Conservation (phyloP, 2,888 invertebrate species). For the Molanna angustata region DNA sequence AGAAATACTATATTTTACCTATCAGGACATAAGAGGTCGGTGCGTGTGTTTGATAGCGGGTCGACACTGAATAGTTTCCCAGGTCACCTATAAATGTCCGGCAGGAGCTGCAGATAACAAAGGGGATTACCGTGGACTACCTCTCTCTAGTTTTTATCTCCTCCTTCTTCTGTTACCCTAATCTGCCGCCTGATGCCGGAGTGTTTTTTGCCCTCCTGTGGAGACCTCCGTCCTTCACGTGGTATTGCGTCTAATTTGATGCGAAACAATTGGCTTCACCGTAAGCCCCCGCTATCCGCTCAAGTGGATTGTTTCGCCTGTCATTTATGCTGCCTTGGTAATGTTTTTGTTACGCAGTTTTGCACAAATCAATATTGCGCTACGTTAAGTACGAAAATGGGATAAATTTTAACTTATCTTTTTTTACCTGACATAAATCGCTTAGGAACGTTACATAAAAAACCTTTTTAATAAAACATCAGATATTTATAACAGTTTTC, state of each 20-base stretch:
- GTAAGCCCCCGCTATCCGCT: conserved; percentile 24
- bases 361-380: no score
- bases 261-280: conserved; percentile 29
- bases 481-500: no score
- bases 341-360: neutral
- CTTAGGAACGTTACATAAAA: no score
- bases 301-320: conserved; percentile 1
- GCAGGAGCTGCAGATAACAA: conserved; percentile 27
- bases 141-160: conserved; percentile 31
- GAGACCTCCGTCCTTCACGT: conserved; percentile 32
- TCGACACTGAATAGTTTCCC: neutral
- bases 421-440: no score
- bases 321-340: conserved; percentile 4
- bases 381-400: no score
- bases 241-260: conserved; percentile 34
- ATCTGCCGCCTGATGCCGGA: conserved; percentile 21
- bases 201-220: conserved; percentile 27
- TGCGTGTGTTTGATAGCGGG: neutral
- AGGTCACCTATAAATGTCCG: conserved; percentile 1
- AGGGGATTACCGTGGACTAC: conserved; percentile 27
- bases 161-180: conserved; percentile 29
- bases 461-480: no score
- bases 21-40: neutral
- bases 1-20: no score
- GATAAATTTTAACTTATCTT: no score